Evolutionary conservation across 2,797 vertebrate genomes (phyloP).

Genomic region (Phoebastria nigripes): DNA sequence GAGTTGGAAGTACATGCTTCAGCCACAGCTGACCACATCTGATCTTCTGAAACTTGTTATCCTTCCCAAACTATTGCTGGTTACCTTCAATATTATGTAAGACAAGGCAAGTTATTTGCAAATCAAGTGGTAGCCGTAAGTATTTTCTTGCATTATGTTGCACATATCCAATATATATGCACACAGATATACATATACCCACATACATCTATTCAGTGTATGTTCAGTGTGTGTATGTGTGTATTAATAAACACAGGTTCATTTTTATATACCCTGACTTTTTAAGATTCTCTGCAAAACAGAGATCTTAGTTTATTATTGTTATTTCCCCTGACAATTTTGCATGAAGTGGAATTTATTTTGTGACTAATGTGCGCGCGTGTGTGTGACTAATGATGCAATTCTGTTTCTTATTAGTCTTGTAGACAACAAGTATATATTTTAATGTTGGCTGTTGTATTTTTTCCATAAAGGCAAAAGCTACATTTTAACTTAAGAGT

Average conservation of each 20-base stretch:
- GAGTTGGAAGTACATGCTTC: not conserved
- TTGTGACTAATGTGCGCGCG: not conserved
- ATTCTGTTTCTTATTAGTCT: not conserved
- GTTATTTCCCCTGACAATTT: not conserved
- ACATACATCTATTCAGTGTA: not conserved
- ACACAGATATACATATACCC: not conserved
- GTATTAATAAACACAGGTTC: not conserved
- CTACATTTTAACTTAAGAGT: not conserved
- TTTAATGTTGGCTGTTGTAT: not conserved
- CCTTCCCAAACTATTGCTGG: not conserved
- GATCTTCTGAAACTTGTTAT: not conserved
- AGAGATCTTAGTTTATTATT: not conserved
- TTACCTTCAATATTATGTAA: not conserved
- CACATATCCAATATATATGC: not conserved
- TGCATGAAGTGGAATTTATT: not conserved
- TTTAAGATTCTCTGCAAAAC: not conserved
- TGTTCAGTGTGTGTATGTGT: not conserved
- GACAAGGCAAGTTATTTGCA: not conserved
- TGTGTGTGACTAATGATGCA: not conserved
- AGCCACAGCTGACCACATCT: not conserved
- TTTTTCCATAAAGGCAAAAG: not conserved
- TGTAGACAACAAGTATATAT: not conserved
- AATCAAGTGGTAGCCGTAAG: not conserved
- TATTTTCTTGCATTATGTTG: not conserved
- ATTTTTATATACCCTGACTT: not conserved